Evolutionary conservation across 2,113 vertebrate species (phyloP), one percentile per base, ranked within the genome.

Genomic region (Nerophis lumbriciformis): DNA sequence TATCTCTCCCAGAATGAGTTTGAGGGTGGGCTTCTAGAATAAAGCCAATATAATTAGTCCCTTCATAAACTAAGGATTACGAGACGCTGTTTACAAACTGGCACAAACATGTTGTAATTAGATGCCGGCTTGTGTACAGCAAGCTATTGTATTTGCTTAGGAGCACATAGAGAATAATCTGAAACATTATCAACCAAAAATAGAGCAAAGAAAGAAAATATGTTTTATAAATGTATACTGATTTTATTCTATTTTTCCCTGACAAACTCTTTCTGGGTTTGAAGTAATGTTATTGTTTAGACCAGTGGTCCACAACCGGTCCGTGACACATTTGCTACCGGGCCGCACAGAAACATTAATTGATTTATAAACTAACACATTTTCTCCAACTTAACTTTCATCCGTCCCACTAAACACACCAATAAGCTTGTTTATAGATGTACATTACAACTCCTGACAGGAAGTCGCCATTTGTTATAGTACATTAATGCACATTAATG

Each of bases 51-150:
- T 53, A 52, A 69, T 72, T 48, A 74, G 37, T 3, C 15, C 66
- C 57, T 65, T 68, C 44, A 70, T 19, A 68, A 61, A 48, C 55
- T 6, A 59, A 51, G 16, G n/a, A 67, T 70, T 52, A 63, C 55
- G n/a, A 16, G 55, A 21, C 36, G 61, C 47, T 60, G 42, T 71
- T 81, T 68, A 59, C 48, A 64, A 64, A 60, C 16, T 63, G 47
- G 54, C 64, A 49, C 28, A 36, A 39, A 68, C 53, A 59, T 69
- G 49, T 73, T 71, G 53, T 66, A 73, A 68, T 79, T 55, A 54
- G 11, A 48, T 49, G 35, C 19, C 1, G 47, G 21, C 58, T 72
- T 59, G 36, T 62, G 48, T 53, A 69, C 39, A 59, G 49, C 13
- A 36, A 67, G 42, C 37, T 52, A 62, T 68, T 68, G 58, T 56